Evolutionary conservation across 2,113 vertebrate species (phyloP).

Genomic region (Thryonomys swinderianus): DNA sequence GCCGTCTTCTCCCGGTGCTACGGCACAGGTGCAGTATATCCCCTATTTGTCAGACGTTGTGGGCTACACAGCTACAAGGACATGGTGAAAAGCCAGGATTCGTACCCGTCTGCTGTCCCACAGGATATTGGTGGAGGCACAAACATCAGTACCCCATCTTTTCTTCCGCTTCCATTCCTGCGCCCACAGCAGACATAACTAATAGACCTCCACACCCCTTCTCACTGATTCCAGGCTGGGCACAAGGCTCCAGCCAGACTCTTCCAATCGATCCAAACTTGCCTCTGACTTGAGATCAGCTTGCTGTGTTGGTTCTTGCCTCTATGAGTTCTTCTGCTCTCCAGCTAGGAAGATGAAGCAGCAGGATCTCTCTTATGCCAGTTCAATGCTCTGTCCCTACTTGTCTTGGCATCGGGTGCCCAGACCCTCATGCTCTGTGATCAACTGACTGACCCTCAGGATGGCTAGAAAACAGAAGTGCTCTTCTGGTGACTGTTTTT

Average conservation of each 20-base stretch:
- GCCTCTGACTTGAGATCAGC: background rate
- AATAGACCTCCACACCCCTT: background rate
- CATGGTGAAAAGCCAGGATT: background rate
- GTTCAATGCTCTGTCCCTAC: background rate
- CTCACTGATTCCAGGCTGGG: background rate
- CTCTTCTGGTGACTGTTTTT: background rate
- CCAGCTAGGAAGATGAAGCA: background rate
- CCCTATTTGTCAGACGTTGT: background rate
- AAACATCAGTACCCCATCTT: background rate
- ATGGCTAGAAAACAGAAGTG: background rate
- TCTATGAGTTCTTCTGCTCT: background rate
- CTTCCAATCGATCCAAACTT: background rate
- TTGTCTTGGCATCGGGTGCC: background rate
- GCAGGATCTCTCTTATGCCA: background rate
- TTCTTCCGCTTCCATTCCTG: background rate
- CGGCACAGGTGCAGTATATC: background rate
- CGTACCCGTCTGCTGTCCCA: background rate
- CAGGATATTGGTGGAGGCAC: background rate
- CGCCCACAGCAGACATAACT: background rate
- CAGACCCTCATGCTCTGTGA: background rate
- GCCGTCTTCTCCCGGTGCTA: background rate
- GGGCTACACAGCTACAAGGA: background rate
- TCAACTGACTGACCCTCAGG: background rate
- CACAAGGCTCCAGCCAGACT: background rate
- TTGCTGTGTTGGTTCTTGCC: background rate